Conservation (phyloP, 2,888 invertebrate species). For the Stegana nigrithorax region DNA sequence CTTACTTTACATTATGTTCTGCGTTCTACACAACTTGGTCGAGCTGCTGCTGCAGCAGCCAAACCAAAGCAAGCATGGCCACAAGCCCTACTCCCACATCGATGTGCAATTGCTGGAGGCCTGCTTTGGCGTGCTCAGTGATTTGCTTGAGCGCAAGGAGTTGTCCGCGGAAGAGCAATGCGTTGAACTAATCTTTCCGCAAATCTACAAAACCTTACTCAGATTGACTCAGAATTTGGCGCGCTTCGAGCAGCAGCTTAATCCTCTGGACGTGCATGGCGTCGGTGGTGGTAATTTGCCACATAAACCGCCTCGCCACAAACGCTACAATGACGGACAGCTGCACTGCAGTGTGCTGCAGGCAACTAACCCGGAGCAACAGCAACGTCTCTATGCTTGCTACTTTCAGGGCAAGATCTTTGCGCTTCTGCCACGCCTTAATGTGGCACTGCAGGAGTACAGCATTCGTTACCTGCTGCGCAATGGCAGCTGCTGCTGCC, state of each 20-base stretch:
- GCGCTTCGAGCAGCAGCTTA: conserved; percentile 46
- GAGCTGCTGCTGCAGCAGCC: conserved; percentile 19
- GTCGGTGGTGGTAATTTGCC: conserved; percentile 36
- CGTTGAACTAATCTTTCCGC: conserved; percentile 35
- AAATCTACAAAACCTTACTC: conserved; percentile 53
- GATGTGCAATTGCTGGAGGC: conserved; percentile 53
- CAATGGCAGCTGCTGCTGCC: conserved; percentile 65
- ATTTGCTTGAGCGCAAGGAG: conserved; percentile 36
- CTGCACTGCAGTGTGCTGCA: conserved; percentile 45
- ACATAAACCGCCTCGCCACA: conserved; percentile 34
- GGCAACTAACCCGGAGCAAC: conserved; percentile 29
- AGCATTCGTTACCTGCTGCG: conserved; percentile 56
- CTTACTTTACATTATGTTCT: conserved; percentile 61
- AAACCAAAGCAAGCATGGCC: conserved; percentile 2
- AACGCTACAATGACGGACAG: conserved; percentile 45
- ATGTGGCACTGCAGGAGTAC: conserved; percentile 51
- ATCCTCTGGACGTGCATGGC: conserved; percentile 38
- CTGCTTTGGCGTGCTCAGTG: conserved; percentile 53
- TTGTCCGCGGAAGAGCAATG: conserved; percentile 19
- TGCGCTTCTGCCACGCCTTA: conserved; percentile 48
- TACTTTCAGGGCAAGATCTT: conserved; percentile 64
- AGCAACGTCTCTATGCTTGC: conserved; percentile 51
- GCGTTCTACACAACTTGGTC: conserved; percentile 60
- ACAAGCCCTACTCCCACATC: conserved; percentile 36
- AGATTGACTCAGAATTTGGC: conserved; percentile 60